Evolutionary conservation across 1,140 invertebrate species (phyloP).

Genomic region (Halotydeus destructor): DNA sequence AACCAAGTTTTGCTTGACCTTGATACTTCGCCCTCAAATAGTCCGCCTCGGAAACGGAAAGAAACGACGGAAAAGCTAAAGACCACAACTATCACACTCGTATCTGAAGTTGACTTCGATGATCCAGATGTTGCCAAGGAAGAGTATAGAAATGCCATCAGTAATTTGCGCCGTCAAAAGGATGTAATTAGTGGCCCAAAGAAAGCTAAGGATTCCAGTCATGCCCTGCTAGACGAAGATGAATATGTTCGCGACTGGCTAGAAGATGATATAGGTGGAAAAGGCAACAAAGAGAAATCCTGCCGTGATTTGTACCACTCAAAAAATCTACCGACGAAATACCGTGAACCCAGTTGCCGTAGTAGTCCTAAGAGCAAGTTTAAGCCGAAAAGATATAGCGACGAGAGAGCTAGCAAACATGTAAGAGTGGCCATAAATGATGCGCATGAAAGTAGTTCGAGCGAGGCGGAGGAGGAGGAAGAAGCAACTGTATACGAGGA

Average conservation of each 20-base stretch:
- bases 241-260: constrained; percentile 2
- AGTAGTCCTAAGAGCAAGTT: too few species aligned
- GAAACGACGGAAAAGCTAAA: not conserved
- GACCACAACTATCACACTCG: not conserved
- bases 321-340: too few species aligned
- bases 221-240: not conserved
- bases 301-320: too few species aligned
- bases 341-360: too few species aligned
- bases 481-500: not conserved
- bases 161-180: not conserved
- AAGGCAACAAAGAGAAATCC: too few species aligned
- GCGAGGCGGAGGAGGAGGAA: too few species aligned
- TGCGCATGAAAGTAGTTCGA: too few species aligned
- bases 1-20: too few species aligned
- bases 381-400: too few species aligned
- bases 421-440: too few species aligned
- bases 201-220: not conserved
- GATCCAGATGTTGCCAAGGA: not conserved
- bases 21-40: not conserved
- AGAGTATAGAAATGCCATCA: not conserved
- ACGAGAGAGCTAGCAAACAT: too few species aligned
- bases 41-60: not conserved
- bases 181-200: not conserved
- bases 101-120: not conserved
- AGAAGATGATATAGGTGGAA: not conserved